phyloP scores from a whole-genome alignment of 2,797 vertebrate species.

The Intellagama lesueurii region DNA sequence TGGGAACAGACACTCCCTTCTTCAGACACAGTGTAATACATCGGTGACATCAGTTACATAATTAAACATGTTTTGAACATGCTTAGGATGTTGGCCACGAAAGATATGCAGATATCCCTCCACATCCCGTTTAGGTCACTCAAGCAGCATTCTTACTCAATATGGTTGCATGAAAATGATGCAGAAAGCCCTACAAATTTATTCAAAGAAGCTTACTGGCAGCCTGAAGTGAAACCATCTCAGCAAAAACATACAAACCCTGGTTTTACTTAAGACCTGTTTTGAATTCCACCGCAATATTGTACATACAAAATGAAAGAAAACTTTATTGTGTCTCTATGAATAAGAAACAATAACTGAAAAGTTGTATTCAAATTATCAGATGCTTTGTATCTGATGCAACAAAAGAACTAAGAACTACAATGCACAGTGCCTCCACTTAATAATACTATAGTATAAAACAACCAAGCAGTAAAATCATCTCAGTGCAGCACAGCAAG shows the following conservation, averaged over 20 bases:
- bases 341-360: no score
- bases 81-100: not conserved
- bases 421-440: not conserved
- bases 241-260: not conserved
- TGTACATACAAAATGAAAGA: conserved; percentile 21
- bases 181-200: not conserved
- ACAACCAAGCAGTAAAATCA: not conserved
- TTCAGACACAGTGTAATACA: not conserved
- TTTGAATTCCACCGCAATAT: conserved; percentile 37
- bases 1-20: not conserved
- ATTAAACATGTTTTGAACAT: not conserved
- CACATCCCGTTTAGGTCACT: conserved; percentile 47
- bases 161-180: conserved; percentile 38
- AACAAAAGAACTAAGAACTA: not conserved
- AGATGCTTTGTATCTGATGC: not conserved
- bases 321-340: no score
- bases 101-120: conserved; percentile 36
- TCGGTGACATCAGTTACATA: not conserved
- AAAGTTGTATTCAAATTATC: conserved; percentile 30
- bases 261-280: conserved; percentile 40
- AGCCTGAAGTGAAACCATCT: not conserved
- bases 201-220: no score
- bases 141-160: conserved; percentile 52
- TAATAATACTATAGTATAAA: not conserved
- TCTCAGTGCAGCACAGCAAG: no score